A percentile compares a stretch with the other conserved stretches of the same genome.
phyloP scores from a whole-genome alignment of 1,140 invertebrate species.

The Ostrea denselamellosa region DNA sequence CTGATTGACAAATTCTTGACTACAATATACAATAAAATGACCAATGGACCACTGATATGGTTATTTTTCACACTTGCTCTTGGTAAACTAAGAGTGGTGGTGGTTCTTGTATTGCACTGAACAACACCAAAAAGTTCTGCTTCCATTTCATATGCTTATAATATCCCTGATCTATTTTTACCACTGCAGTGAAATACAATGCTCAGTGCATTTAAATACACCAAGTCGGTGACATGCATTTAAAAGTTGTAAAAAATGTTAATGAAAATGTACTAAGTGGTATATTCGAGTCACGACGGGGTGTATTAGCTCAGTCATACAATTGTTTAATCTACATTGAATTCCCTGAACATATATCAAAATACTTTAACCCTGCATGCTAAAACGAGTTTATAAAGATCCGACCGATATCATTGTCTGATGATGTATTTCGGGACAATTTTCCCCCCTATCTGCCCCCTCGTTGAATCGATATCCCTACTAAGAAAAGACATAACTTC shows the following conservation, averaged over 20 bases:
- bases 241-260: not conserved
- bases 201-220: not conserved
- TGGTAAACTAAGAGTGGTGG: too few species aligned
- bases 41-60: too few species aligned
- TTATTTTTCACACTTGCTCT: too few species aligned
- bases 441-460: not conserved
- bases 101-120: too few species aligned
- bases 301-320: not conserved
- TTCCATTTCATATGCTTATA: not conserved
- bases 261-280: constrained; percentile 2
- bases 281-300: not conserved
- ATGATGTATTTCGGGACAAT: not conserved
- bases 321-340: not conserved
- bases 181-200: not conserved
- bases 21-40: too few species aligned
- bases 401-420: not conserved
- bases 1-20: too few species aligned
- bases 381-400: not conserved
- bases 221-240: not conserved
- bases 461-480: not conserved
- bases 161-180: not conserved
- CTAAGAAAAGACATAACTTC: constrained; percentile 9
- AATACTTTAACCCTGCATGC: not conserved
- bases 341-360: not conserved
- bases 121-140: too few species aligned